Base-by-base conservation (phyloP, 1,140 invertebrate species). In the Polypedilum pembai region DNA sequence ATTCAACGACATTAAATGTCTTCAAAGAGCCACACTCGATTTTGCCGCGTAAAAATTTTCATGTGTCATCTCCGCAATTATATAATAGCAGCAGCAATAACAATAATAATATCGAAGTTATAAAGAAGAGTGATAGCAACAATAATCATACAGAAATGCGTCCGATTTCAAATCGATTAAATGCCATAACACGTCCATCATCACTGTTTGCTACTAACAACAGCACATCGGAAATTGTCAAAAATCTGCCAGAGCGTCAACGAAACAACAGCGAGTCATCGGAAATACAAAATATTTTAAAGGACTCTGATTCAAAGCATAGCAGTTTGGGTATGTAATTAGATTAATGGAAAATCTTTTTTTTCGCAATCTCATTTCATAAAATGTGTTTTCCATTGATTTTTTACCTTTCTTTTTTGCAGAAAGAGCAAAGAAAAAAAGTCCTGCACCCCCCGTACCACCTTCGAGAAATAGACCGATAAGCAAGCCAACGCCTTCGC, bases 21-120 rank as follows among this genome's bases (percentile, higher is more conserved):
- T 73, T 65, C 15, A 76, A 73, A 17, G n/a, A 75, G 8, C 56
- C 75, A 15, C 76, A 77, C 40, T 77, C 80, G 5, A 78, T 77
- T 12, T 80, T 41, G 77, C 77, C 45, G 76, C 79, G 75, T 76
- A 79, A 41, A 7, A 77, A 81, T 75, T 74, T 80, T n/a, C 80
- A 77, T 74, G 80, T 80, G 74, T 82, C 81, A 72, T 80, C 81
- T 18, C 81, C 81, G 8, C 82, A 82, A 76, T 75, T 82, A 20
- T 77, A 66, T 74, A 40, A 75, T 41, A 73, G 17, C 33, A n/a
- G 40, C n/a, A 41, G 7, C 15, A 73, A 5, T 21, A 69, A 18
- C 45, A 24, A 41, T 18, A 73, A 45, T 73, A 8, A 73, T 33
- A 33, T 33, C 45, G 41, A 24, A 10, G 8, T 8, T 41, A 24